Evolutionary conservation across 2,797 vertebrate genomes (phyloP), one percentile per base, ranked within the genome.

Genomic region (Muraenolepis orangiensis): DNA sequence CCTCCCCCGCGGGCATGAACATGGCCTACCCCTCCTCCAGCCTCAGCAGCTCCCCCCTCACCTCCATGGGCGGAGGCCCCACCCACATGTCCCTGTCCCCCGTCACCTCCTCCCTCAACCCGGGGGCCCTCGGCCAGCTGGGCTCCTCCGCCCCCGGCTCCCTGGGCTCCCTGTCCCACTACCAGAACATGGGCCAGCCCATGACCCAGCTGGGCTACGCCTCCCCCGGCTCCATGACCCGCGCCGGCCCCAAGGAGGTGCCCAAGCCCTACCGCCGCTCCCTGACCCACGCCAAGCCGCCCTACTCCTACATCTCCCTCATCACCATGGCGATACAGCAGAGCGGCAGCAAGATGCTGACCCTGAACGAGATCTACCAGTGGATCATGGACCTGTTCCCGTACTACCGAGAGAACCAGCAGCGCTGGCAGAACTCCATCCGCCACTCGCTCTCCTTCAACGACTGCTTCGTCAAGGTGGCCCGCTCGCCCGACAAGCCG

Each of bases 321-420:
- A 96, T 96, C 87, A 96, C 95, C 82, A 97, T 97, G 96, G 96
- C 96, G 0, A 97, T 97, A 86, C 95, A 97, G 90, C 96, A 97
- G 91, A 95, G 95, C 0, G 91, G 91, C 26, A 95, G 92, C 89
- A 97, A 97, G 91, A 97, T 97, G 96, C 93, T 97, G 40, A 96
- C 96, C 0, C 91, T 97, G 68, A 97, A 96, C 0, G 95, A 97
- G 91, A 96, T 97, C 89, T 97, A 97, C 91, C 96, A 97, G 84
- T 97, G 96, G 96, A 97, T 97, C 92, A 97, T 97, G 96, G 95
- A 97, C 87, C 92, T 97, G 81, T 96, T 96, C 87, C 96, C 96
- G 0, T 96, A 96, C 87, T 97, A 97, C 83, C 93, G 96, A 0
- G 95, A 97, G 87, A 97, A 96, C 92, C 96, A 97, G 88, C 95